These are phyloP conservation scores for Hybos culiciformis DNA, from an alignment of 2,888 invertebrate genomes.

Conservation along the genomic window DNA sequence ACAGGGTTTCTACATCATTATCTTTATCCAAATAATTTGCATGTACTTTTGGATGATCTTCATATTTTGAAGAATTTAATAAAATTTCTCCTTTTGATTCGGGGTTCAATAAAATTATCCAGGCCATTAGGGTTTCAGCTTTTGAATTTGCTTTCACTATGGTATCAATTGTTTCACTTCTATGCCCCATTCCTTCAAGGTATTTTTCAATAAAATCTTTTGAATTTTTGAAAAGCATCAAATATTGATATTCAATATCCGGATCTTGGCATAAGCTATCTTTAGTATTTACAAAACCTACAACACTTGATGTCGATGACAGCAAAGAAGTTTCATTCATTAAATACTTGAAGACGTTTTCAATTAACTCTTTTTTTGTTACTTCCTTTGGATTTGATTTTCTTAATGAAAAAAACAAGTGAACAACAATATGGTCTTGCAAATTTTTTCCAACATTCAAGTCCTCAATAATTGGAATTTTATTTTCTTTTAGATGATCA, in stretches of 20 bases:
- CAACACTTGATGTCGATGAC: slow-evolving; percentile 28
- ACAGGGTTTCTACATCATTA: slow-evolving; percentile 40
- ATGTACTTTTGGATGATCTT: slow-evolving; percentile 44
- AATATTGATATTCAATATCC: slow-evolving; percentile 33
- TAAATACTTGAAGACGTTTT: slow-evolving; percentile 30
- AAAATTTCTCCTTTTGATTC: slow-evolving; percentile 43
- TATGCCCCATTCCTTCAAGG: neutral
- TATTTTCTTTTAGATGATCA: slow-evolving; percentile 13
- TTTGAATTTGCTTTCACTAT: slow-evolving; percentile 13
- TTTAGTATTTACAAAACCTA: slow-evolving; percentile 40
- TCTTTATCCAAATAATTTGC: slow-evolving; percentile 47
- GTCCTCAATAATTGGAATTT: slow-evolving; percentile 17
- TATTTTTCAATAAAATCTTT: neutral
- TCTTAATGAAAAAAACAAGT: slow-evolving; percentile 27
- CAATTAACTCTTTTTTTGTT: slow-evolving; percentile 9
- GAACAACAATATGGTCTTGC: slow-evolving; percentile 58
- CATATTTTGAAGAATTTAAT: slow-evolving; percentile 41
- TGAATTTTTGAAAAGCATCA: slow-evolving; percentile 24
- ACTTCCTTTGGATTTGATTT: slow-evolving; percentile 7
- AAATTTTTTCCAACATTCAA: slow-evolving; percentile 52
- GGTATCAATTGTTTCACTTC: slow-evolving; percentile 4
- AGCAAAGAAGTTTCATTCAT: slow-evolving; percentile 16
- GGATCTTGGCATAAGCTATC: slow-evolving; percentile 35
- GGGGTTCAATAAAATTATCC: slow-evolving; percentile 36
- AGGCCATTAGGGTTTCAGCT: slow-evolving; percentile 29